Conservation (phyloP, 2,113 vertebrate genomes). For the Dromas ardeola region DNA sequence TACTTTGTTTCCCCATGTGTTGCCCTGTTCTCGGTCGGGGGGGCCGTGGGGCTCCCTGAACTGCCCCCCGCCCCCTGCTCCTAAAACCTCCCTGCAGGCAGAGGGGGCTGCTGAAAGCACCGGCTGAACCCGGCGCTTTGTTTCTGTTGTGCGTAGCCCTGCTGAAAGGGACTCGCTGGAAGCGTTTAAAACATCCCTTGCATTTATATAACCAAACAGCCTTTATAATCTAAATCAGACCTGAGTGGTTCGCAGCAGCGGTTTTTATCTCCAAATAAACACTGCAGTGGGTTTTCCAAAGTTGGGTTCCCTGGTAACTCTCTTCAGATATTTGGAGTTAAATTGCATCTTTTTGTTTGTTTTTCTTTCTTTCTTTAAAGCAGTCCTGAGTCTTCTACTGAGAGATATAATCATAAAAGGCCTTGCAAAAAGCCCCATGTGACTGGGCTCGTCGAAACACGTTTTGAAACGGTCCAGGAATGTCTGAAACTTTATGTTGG, state of each 20-base stretch:
- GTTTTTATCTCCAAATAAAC: conserved; percentile 18
- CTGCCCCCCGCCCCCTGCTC: not conserved
- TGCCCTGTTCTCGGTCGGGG: not conserved
- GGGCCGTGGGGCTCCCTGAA: rapidly evolving
- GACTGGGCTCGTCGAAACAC: conserved; percentile 33
- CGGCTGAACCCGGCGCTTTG: not conserved
- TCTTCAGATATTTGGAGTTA: conserved; percentile 25
- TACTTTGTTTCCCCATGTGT: rapidly evolving
- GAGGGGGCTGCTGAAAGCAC: not conserved
- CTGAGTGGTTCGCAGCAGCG: not conserved
- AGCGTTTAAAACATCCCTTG: not conserved
- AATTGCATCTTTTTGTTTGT: conserved; percentile 50
- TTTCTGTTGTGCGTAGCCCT: not conserved
- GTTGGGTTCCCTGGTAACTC: not conserved
- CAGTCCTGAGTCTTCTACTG: not conserved
- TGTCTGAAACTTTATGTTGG: conserved; percentile 39
- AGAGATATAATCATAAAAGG: conserved; percentile 60
- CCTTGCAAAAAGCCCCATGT: conserved; percentile 2
- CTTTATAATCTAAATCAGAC: not conserved
- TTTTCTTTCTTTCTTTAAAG: conserved; percentile 44
- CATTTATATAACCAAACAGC: not conserved
- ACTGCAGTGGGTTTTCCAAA: not conserved
- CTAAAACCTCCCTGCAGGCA: not conserved
- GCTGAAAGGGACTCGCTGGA: not conserved
- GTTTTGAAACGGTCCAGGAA: conserved; percentile 53